Conservation (phyloP, 1,140 invertebrate genomes). For the Ceratina japonica region DNA sequence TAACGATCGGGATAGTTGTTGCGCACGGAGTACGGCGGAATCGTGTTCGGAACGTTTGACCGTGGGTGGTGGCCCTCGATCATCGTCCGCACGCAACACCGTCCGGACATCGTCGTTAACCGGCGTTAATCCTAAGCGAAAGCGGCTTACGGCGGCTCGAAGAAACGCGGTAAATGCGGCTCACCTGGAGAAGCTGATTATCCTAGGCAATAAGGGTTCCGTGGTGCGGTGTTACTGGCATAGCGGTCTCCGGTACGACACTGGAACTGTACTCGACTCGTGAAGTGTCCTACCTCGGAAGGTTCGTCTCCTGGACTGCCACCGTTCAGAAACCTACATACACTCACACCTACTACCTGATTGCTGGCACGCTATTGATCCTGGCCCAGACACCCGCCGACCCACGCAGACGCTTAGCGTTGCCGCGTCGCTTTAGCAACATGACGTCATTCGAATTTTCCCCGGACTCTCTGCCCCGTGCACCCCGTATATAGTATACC, state of each 20-base stretch:
- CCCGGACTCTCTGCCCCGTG: conserved; percentile 1
- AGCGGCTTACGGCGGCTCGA: not conserved
- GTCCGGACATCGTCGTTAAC: not conserved
- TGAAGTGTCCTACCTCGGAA: conserved; percentile 74
- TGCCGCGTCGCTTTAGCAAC: conserved; percentile 79
- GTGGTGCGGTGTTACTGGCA: conserved; percentile 69
- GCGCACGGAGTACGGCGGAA: not conserved
- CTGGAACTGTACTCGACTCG: conserved; percentile 63
- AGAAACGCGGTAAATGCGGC: not conserved
- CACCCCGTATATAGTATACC: no score
- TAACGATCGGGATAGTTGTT: not conserved
- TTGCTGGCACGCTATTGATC: conserved; percentile 78
- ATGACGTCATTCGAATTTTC: conserved; percentile 73
- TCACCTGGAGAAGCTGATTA: conserved; percentile 74
- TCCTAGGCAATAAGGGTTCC: conserved; percentile 73
- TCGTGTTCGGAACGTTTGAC: not conserved
- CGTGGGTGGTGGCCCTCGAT: conserved; percentile 20
- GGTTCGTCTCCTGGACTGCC: conserved; percentile 78
- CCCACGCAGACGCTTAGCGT: conserved; percentile 76
- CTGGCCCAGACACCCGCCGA: conserved; percentile 75
- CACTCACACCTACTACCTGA: conserved; percentile 74
- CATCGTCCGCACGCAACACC: no score
- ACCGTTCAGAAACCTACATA: conserved; percentile 73
- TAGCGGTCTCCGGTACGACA: conserved; percentile 69
- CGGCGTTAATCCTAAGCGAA: not conserved